Percentiles rank a stretch among this genome's conserved stretches.
These are phyloP conservation scores for Microctonus aethiopoides DNA, from an alignment of 2,888 invertebrate genomes.

Conservation along the genomic window DNA sequence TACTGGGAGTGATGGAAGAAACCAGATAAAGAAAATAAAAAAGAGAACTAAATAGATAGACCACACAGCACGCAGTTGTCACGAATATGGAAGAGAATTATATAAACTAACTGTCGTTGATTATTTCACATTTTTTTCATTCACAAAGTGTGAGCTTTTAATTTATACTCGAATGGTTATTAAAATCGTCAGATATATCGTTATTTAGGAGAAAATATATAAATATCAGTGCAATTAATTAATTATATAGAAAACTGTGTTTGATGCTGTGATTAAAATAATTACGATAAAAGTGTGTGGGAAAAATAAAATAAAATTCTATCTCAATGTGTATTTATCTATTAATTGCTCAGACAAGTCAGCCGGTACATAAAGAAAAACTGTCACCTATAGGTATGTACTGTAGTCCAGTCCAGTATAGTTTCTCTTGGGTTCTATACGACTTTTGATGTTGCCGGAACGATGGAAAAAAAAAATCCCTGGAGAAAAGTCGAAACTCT, in stretches of 20 bases:
- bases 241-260: background rate
- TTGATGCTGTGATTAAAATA: no score
- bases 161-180: slow-evolving; percentile 49
- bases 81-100: slow-evolving; percentile 39
- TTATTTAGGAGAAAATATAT: slow-evolving; percentile 1
- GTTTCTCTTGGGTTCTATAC: background rate
- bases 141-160: slow-evolving; percentile 50
- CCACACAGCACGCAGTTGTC: slow-evolving; percentile 46
- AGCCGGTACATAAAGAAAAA: background rate
- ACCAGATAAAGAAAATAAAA: background rate
- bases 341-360: slow-evolving; percentile 36
- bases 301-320: background rate
- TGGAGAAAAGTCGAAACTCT: slow-evolving; percentile 17
- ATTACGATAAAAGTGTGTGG: no score
- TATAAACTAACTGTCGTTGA: slow-evolving; percentile 39
- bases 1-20: slow-evolving; percentile 28
- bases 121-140: slow-evolving; percentile 51
- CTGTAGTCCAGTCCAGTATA: background rate
- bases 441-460: slow-evolving; percentile 27
- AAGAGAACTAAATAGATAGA: slow-evolving; percentile 34
- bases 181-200: slow-evolving; percentile 46
- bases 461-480: slow-evolving; percentile 3
- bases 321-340: slow-evolving; percentile 31
- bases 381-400: slow-evolving; percentile 10
- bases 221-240: background rate